These are phyloP conservation scores for Palythoa caribaeorum DNA, from an alignment of 92 coral and sea anemone species.

Conservation along the genomic window DNA sequence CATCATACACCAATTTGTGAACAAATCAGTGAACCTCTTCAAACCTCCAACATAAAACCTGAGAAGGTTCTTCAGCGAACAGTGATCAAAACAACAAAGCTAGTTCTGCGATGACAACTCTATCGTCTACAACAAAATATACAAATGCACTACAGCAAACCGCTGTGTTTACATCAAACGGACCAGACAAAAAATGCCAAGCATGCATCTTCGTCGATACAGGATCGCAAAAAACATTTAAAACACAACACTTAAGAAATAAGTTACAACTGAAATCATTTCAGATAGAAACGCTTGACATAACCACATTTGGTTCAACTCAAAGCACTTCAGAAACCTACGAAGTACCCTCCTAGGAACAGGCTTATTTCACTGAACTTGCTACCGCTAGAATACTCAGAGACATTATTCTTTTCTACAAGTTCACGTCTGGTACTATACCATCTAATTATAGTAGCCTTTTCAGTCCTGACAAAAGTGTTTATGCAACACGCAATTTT, in stretches of 20 bases:
- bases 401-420: too few species aligned
- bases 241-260: conserved; percentile 69
- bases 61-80: conserved; percentile 32
- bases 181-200: conserved; percentile 48
- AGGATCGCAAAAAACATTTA: conserved; percentile 71
- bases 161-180: conserved; percentile 60
- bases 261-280: conserved; percentile 47
- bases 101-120: neutral
- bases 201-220: conserved; percentile 69
- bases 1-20: too few species aligned
- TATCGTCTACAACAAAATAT: conserved; percentile 28
- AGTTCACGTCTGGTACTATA: too few species aligned
- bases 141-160: conserved; percentile 56
- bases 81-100: conserved; percentile 28
- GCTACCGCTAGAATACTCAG: too few species aligned
- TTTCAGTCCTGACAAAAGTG: too few species aligned
- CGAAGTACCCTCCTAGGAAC: too few species aligned
- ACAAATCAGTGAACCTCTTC: conserved; percentile 30
- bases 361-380: too few species aligned
- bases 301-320: conserved; percentile 71
- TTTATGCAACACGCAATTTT: too few species aligned
- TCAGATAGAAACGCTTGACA: conserved; percentile 50
- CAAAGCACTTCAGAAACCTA: conserved; percentile 45
- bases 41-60: conserved; percentile 41
- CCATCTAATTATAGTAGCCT: too few species aligned